These are phyloP conservation scores for Stegana nigrithorax DNA, from an alignment of 2,888 invertebrate species.

Conservation along the genomic window DNA sequence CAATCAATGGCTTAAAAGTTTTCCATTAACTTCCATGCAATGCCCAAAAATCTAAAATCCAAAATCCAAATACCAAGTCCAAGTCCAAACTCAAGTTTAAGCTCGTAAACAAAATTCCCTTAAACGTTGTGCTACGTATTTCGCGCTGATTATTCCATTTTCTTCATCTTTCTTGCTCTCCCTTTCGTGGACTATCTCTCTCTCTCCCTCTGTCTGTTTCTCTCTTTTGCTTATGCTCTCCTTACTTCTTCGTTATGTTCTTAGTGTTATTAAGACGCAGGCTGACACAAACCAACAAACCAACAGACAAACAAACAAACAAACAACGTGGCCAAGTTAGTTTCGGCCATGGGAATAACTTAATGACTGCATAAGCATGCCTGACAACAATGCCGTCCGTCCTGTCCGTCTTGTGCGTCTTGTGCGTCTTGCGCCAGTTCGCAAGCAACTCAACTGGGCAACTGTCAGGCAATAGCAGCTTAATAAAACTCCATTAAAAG, in stretches of 20 bases:
- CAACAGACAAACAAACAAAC: not conserved
- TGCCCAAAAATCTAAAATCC: not conserved
- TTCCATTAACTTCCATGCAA: too few species aligned
- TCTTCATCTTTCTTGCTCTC: not conserved
- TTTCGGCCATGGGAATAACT: constrained; percentile 2
- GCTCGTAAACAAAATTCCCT: not conserved
- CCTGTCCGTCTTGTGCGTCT: not conserved
- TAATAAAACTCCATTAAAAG: constrained; percentile 14
- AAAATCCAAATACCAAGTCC: not conserved
- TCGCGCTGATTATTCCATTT: not conserved
- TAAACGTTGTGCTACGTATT: not conserved
- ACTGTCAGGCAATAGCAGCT: not conserved
- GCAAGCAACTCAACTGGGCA: not conserved
- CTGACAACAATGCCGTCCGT: not conserved
- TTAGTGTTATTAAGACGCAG: not conserved
- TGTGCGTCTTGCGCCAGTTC: not conserved
- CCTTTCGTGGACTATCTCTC: not conserved
- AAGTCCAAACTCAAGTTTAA: not conserved
- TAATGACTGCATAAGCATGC: not conserved
- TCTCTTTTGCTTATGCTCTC: not conserved
- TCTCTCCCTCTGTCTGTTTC: not conserved
- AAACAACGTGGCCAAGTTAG: not conserved
- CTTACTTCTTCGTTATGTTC: not conserved
- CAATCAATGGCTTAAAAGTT: constrained; percentile 1
- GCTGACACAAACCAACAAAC: not conserved